phyloP scores from a whole-genome alignment of 2,888 invertebrate genomes.

The Polydesmus complanatus region DNA sequence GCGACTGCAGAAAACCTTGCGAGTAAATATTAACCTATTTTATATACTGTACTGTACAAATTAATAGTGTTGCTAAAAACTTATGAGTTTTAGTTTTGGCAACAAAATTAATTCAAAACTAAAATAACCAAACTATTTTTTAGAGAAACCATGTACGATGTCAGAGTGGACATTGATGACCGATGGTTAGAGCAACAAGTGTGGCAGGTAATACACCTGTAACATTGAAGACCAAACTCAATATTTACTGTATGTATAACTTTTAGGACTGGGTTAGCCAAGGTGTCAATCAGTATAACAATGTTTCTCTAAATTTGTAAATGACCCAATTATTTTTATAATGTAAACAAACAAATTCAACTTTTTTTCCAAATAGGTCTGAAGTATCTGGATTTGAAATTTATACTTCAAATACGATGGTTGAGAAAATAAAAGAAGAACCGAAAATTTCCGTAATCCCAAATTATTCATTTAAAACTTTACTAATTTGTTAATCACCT shows the following conservation, averaged over 20 bases:
- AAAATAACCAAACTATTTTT: no score
- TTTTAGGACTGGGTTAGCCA: slow-evolving; percentile 8
- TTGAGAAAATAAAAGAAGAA: slow-evolving; percentile 8
- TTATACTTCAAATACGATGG: slow-evolving; percentile 2
- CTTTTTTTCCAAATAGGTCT: neutral
- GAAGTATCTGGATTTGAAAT: slow-evolving; percentile 8
- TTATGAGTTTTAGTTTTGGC: no score
- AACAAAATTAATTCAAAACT: no score
- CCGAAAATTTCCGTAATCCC: slow-evolving; percentile 6
- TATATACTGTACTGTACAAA: neutral
- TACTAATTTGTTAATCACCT: no score
- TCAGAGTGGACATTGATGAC: slow-evolving; percentile 11
- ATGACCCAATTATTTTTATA: neutral
- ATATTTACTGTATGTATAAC: neutral
- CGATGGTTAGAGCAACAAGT: slow-evolving; percentile 6
- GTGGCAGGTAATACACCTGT: slow-evolving; percentile 5
- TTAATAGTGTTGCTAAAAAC: neutral
- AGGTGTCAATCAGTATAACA: neutral
- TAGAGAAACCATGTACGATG: slow-evolving; percentile 4
- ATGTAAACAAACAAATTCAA: neutral
- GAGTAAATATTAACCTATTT: neutral
- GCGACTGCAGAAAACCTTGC: neutral
- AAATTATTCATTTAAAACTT: no score
- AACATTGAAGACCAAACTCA: neutral
- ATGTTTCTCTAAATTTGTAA: slow-evolving; percentile 3